phyloP scores from a whole-genome alignment of 2,888 invertebrate species.

The Orthonychiurus folsomi region DNA sequence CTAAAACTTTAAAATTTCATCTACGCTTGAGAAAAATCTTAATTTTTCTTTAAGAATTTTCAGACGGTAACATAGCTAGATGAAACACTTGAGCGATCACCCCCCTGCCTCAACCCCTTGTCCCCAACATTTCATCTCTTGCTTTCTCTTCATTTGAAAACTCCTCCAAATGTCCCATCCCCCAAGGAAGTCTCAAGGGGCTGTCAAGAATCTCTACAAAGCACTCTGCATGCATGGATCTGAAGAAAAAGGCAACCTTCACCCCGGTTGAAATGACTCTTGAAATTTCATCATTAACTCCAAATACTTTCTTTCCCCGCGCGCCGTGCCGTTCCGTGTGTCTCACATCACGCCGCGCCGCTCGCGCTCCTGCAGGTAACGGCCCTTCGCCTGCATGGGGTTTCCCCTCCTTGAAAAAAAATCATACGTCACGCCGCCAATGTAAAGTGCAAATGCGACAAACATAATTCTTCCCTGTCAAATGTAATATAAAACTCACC shows the following conservation, averaged over 20 bases:
- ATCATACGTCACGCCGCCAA: not conserved
- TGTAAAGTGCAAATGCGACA: constrained; percentile 1
- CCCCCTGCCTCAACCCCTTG: not conserved
- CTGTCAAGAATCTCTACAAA: not conserved
- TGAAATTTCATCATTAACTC: constrained; percentile 14
- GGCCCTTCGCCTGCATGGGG: too few species aligned
- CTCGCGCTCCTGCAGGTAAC: too few species aligned
- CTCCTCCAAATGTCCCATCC: not conserved
- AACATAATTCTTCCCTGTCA: constrained; percentile 14
- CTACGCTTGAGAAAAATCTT: too few species aligned
- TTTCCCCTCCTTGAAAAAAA: constrained; percentile 1
- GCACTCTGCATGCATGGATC: not conserved
- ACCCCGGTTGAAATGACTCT: constrained; percentile 13
- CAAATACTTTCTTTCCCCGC: too few species aligned
- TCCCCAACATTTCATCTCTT: not conserved
- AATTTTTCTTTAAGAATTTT: too few species aligned
- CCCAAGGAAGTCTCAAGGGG: not conserved
- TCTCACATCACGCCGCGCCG: too few species aligned
- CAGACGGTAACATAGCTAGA: not conserved
- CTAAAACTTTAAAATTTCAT: too few species aligned
- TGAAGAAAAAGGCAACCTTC: not conserved
- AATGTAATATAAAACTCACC: constrained; percentile 11
- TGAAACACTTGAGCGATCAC: not conserved
- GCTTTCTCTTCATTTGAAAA: constrained; percentile 11
- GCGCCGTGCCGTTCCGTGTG: too few species aligned